phyloP scores from a whole-genome alignment of 2,797 vertebrate species.

The Manis pentadactyla region DNA sequence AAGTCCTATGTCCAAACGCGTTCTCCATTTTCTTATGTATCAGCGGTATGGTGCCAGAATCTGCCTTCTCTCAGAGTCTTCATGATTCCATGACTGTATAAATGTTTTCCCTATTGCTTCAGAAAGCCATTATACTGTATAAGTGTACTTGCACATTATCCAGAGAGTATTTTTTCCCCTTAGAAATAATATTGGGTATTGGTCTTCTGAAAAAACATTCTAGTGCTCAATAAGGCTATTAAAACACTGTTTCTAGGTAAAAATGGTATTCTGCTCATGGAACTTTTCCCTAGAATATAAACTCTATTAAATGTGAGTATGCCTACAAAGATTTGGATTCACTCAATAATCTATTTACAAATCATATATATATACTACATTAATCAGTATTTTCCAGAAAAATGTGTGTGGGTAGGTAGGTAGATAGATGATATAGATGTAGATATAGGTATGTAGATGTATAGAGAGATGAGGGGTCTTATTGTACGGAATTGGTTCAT shows the following conservation, averaged over 20 bases:
- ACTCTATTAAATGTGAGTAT: no score
- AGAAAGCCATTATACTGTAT: neutral
- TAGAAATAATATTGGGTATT: neutral
- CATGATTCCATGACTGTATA: neutral
- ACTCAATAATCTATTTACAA: neutral
- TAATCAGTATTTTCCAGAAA: neutral
- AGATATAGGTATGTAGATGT: neutral
- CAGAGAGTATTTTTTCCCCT: neutral
- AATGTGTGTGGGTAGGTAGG: neutral
- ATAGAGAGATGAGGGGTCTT: neutral
- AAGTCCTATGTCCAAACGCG: no score
- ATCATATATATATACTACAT: neutral
- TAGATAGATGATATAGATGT: no score
- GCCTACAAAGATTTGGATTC: neutral
- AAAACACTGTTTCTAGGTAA: no score
- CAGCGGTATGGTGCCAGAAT: neutral
- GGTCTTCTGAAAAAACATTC: neutral
- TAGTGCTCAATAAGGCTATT: rapidly evolving
- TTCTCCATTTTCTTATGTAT: neutral
- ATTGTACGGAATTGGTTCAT: neutral
- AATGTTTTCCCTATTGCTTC: neutral
- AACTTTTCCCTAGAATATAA: neutral
- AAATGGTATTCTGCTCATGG: neutral
- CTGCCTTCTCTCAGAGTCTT: neutral
- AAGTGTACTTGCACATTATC: neutral